A percentile compares a stretch with the other conserved stretches of the same genome.
These are phyloP conservation scores for Trididemnum clinides DNA, from an alignment of 23 tunicate genomes.

Conservation along the genomic window DNA sequence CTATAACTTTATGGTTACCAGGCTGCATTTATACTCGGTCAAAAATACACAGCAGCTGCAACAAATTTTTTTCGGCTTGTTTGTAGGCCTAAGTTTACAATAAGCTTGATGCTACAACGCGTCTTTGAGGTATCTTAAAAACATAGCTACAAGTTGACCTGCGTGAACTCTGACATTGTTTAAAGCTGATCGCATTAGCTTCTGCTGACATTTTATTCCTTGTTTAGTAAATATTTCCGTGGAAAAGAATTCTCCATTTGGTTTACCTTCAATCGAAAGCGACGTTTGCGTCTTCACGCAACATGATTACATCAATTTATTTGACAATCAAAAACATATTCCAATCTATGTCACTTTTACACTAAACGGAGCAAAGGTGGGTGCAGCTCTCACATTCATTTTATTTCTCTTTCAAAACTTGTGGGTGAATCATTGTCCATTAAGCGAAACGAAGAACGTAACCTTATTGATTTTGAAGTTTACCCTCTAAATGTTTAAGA, in stretches of 20 bases:
- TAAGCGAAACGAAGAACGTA: not conserved
- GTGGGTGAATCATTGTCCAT: not conserved
- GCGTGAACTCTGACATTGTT: no score
- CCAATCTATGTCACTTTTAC: conserved; percentile 49
- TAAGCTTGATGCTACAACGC: no score
- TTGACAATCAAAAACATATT: conserved; percentile 24
- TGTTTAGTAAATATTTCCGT: no score
- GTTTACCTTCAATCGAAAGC: not conserved
- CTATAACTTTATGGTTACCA: no score
- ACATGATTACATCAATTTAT: conserved; percentile 56
- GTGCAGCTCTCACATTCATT: not conserved
- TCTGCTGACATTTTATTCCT: not conserved
- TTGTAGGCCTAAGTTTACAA: no score
- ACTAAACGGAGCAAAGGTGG: not conserved
- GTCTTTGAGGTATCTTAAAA: no score
- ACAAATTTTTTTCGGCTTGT: no score
- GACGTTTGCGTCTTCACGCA: conserved; percentile 7
- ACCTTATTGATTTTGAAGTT: no score
- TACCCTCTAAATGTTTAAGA: no score
- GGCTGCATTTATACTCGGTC: no score
- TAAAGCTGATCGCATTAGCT: not conserved
- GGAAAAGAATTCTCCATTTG: not conserved
- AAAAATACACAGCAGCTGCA: no score
- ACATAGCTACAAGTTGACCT: no score
- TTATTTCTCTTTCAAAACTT: not conserved